Base-by-base conservation (phyloP, 2,888 invertebrate genomes). In the Cephus pygmeus region DNA sequence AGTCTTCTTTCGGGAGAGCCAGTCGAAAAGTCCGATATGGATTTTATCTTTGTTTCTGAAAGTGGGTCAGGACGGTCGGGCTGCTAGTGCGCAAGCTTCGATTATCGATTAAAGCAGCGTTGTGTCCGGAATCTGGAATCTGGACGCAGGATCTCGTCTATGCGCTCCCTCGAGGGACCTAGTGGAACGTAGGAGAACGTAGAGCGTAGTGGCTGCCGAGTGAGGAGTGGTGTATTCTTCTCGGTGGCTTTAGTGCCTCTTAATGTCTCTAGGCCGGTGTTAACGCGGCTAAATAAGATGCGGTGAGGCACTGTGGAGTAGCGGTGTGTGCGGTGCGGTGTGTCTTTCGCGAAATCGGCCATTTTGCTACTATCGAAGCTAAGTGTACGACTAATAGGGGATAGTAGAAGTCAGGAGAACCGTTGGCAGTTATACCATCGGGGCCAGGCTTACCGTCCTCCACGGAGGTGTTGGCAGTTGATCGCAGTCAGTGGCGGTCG, bases 81-180 rank as follows among this genome's bases (percentile, higher is more conserved):
- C 80, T 82, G 82, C 80, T 81, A 88, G 85, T 90, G 90, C 90
- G 89, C 90, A 90, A 86, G 90, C 88, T 89, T 89, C 87, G 86
- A 87, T 90, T 91, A 91, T 91, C 91, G 91, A 91, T 91, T 89
- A 87, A 87, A 87, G 81, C 56, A 56, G 23, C 86, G 82, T 85
- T 84, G 82, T 81, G 82, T 84, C 84, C 83, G 76, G 81, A 82
- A 81, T 85, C 81, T 77, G 79, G 79, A 80, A 80, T 79, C 80
- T 82, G 78, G 79, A 75, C 76, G 79, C 76, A 79, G 77, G 78
- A 82, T 81, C 77, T 79, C 79, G 79, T 81, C 80, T 78, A 77
- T 78, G 81, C 76, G 79, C 56, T 73, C 76, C 83, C 79, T 56
- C 56, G 56, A 56, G 56, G 56, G 15, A 56, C 56, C 56, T 56